These are phyloP conservation scores for Salpingus planirostris DNA, from an alignment of 2,888 invertebrate species.

Conservation along the genomic window DNA sequence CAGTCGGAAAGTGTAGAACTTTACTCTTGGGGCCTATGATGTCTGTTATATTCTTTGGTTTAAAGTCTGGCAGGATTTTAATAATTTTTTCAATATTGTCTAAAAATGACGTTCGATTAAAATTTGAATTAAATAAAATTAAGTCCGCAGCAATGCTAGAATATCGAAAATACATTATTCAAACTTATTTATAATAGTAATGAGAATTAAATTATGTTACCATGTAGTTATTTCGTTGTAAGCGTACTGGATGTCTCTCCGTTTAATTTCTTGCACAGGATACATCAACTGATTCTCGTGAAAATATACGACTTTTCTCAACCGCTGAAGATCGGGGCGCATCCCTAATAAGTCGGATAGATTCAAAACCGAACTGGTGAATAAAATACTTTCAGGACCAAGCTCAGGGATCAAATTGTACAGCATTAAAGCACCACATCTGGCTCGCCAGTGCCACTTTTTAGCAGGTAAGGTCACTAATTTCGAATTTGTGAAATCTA, in stretches of 20 bases:
- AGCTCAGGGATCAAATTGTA: slow-evolving; percentile 49
- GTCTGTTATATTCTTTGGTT: slow-evolving; percentile 47
- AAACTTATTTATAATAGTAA: slow-evolving; percentile 6
- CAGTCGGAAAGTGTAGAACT: slow-evolving; percentile 48
- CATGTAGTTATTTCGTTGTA: slow-evolving; percentile 65
- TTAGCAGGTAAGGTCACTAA: slow-evolving; percentile 55
- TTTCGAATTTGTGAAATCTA: slow-evolving; percentile 33
- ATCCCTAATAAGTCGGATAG: slow-evolving; percentile 61
- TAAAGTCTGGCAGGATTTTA: slow-evolving; percentile 57
- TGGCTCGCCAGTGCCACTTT: slow-evolving; percentile 72
- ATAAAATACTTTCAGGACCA: slow-evolving; percentile 48
- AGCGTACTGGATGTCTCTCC: slow-evolving; percentile 66
- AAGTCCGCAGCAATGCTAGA: slow-evolving; percentile 57
- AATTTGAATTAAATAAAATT: slow-evolving; percentile 62
- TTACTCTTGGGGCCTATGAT: slow-evolving; percentile 51
- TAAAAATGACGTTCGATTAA: slow-evolving; percentile 60
- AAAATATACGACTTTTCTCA: slow-evolving; percentile 62
- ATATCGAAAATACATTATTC: too few relatives aligned
- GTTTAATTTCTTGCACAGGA: slow-evolving; percentile 55
- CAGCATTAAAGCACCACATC: slow-evolving; percentile 57
- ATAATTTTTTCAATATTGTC: slow-evolving; percentile 50
- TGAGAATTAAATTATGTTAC: slow-evolving; percentile 36
- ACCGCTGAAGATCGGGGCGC: slow-evolving; percentile 50
- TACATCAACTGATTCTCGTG: slow-evolving; percentile 71
- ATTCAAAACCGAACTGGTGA: slow-evolving; percentile 61